Evolutionary conservation across 2,888 invertebrate species (phyloP), one percentile per base, ranked within the genome.

Genomic region (Hemaris fuciformis): DNA sequence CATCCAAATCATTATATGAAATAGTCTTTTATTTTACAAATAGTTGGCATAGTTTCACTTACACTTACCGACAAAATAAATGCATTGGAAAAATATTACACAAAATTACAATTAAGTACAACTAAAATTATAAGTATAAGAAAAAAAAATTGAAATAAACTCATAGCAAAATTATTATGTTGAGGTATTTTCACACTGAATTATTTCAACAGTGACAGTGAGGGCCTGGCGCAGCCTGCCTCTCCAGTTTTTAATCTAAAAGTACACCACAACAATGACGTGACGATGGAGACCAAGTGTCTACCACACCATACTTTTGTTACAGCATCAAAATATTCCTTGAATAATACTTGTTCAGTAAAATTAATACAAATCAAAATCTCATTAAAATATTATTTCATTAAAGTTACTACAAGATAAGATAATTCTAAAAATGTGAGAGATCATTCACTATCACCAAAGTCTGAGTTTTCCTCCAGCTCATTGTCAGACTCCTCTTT

Each of bases 381-480:
- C 48, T 53, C 53, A 53, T 60, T 53, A 53, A 60, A 48, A 48
- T 53, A 53, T 53, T 27, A 53, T 25, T 53, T 64, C 38, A 59
- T 56, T 59, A 62, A 66, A 57, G 59, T 64, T 27, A 56, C 57
- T 63, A 62, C 31, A 53, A 56, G 31, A 53, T 63, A 53, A 56
- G 31, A 53, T 63, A 53, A 61, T 62, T 58, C 53, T 53, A 31
- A 15, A 7, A 27, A 10, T 15, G 53, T 31, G 45, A 5, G 61
- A 57, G 61, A 61, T 61, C 61, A 61, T 46, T 61, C 61, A 20
- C 61, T 61, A 23, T 61, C 61, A 68, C 93, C 89, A 81, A 89
- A 87, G 65, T 88, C 88, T 63, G 90, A 93, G 56, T 93, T 93
- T 34, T 92, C 93, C 18, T 91, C 89, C 38, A 91, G 90, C 25